Conservation (phyloP, 2,888 invertebrate species). For the Calephelis perditalis region DNA sequence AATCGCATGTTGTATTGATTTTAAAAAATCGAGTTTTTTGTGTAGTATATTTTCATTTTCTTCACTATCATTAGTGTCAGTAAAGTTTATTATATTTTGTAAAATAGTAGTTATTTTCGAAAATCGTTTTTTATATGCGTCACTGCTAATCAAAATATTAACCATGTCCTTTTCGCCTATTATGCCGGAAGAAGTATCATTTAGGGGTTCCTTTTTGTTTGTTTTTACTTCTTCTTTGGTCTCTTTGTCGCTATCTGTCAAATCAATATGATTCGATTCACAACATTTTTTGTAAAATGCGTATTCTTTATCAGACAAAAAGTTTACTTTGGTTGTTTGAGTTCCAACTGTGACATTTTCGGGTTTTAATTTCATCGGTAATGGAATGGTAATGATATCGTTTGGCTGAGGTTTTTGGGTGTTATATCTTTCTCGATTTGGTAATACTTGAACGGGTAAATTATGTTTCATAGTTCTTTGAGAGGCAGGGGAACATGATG, state of each 20-base stretch:
- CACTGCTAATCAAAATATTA: background rate
- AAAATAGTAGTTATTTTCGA: background rate
- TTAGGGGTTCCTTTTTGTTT: background rate
- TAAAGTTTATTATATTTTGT: background rate
- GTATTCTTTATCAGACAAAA: background rate
- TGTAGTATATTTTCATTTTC: no score
- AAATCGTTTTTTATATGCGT: background rate
- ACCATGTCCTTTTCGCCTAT: background rate
- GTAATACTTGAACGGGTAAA: background rate
- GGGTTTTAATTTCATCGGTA: background rate
- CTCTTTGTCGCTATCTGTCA: background rate
- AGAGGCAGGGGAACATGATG: background rate
- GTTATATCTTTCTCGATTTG: conserved; percentile 3
- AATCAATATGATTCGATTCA: background rate
- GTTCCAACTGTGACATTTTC: background rate
- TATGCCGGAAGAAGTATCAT: background rate
- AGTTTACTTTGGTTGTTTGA: background rate
- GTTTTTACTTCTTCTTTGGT: background rate
- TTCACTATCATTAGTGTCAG: no score
- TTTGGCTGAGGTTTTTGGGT: background rate
- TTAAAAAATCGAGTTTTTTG: no score
- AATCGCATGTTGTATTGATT: no score
- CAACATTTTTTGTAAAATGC: background rate
- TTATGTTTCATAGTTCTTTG: background rate
- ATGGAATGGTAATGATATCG: no score